phyloP scores from a whole-genome alignment of 2,888 invertebrate species.

The Heliconius ismenius region DNA sequence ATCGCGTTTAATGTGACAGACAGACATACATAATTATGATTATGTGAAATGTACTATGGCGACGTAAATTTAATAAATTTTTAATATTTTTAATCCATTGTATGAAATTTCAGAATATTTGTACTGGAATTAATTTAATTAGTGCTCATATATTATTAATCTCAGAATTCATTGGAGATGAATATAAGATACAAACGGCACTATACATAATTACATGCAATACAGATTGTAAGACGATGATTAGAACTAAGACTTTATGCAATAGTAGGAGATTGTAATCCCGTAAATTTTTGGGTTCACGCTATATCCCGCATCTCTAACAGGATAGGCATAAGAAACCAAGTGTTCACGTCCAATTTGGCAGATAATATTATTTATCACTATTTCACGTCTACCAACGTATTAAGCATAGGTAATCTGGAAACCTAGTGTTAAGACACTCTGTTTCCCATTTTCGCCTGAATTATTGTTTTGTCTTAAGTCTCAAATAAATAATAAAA shows the following conservation, averaged over 20 bases:
- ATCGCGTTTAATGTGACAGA: background rate
- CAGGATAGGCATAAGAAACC: background rate
- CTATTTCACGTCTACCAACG: too few species aligned
- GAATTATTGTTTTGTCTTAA: too few species aligned
- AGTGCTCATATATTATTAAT: conserved; percentile 5
- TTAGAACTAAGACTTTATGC: background rate
- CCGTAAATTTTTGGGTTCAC: background rate
- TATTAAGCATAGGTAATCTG: too few species aligned
- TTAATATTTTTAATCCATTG: background rate
- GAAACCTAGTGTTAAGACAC: too few species aligned
- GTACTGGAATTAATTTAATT: background rate
- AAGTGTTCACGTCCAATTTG: too few species aligned
- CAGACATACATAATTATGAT: too few species aligned
- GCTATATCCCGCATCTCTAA: background rate
- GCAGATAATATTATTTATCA: too few species aligned
- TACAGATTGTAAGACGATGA: background rate
- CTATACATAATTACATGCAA: background rate
- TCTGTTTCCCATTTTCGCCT: too few species aligned
- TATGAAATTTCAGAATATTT: background rate
- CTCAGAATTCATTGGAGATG: background rate
- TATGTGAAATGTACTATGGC: background rate
- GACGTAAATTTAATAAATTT: background rate
- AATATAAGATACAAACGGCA: background rate
- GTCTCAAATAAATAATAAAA: too few species aligned
- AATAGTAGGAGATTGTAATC: background rate